Conservation (phyloP, 2,888 invertebrate genomes). For the Temnothorax ravouxi region DNA sequence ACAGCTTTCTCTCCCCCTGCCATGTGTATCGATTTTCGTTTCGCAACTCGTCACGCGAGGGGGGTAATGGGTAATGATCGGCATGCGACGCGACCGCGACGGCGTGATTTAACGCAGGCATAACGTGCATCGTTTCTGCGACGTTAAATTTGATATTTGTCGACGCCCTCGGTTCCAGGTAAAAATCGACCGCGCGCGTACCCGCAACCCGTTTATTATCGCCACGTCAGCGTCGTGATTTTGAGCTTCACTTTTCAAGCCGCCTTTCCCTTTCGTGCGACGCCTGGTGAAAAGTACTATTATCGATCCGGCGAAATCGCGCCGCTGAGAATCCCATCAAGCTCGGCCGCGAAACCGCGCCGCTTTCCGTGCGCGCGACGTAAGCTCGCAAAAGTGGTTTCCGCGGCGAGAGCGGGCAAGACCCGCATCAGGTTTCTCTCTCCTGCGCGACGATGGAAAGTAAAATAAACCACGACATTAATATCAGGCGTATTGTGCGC, state of each 20-base stretch:
- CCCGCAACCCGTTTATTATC: background rate
- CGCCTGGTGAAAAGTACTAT: conserved; percentile 52
- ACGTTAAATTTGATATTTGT: background rate
- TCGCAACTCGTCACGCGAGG: background rate
- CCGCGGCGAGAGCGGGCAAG: background rate
- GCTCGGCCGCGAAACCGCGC: conserved; percentile 37
- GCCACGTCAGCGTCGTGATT: conserved; percentile 8
- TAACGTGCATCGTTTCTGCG: background rate
- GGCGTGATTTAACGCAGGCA: conserved; percentile 1
- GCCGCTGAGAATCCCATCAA: background rate
- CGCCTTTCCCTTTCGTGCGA: conserved; percentile 59
- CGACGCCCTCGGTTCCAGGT: background rate
- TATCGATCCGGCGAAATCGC: conserved; percentile 57
- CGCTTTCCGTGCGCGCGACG: conserved; percentile 29
- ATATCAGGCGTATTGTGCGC: conserved; percentile 44
- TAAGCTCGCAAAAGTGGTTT: conserved; percentile 30
- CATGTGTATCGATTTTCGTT: conserved; percentile 10
- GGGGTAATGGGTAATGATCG: conserved; percentile 18
- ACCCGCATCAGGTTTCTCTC: conserved; percentile 32
- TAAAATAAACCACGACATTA: conserved; percentile 63
- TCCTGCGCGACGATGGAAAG: conserved; percentile 54
- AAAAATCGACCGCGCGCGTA: background rate
- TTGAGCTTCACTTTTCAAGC: conserved; percentile 39
- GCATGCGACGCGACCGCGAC: background rate
- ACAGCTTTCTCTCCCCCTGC: background rate